A percentile compares a stretch with the other conserved stretches of the same genome.
These are phyloP conservation scores for Acanthis flammea DNA, from an alignment of 2,797 vertebrate species.

Conservation along the genomic window DNA sequence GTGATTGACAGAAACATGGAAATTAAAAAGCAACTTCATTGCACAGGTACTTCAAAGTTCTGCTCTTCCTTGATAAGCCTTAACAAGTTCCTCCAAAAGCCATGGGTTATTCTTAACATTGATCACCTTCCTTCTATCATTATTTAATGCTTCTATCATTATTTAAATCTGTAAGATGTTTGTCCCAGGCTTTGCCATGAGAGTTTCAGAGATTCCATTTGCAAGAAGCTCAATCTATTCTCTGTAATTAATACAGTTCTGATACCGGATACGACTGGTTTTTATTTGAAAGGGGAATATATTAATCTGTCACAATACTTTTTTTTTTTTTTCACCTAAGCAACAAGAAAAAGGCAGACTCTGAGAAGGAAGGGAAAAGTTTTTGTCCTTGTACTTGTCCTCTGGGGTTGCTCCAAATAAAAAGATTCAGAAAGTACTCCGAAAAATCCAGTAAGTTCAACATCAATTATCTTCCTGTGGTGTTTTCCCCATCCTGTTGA, in stretches of 20 bases:
- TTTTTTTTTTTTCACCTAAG: background rate
- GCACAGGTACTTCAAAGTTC: background rate
- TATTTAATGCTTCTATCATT: background rate
- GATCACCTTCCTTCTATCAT: background rate
- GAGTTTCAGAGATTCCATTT: background rate
- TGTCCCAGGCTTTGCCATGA: background rate
- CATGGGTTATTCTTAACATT: background rate
- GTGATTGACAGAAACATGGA: background rate
- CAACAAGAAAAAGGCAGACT: background rate
- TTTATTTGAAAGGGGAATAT: background rate
- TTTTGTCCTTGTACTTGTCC: background rate
- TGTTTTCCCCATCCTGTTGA: slow-evolving; percentile 26
- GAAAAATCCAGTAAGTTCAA: slow-evolving; percentile 55
- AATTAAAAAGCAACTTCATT: background rate
- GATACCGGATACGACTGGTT: accelerated
- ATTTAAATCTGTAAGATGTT: background rate
- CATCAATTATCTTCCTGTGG: slow-evolving; percentile 25
- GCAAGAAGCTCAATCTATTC: background rate
- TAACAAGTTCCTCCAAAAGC: background rate
- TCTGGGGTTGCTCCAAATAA: background rate
- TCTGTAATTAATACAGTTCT: background rate
- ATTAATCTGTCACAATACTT: background rate
- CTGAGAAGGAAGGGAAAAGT: background rate
- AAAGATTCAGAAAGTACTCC: slow-evolving; percentile 3
- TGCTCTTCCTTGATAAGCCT: background rate